phyloP scores from a whole-genome alignment of 1,140 invertebrate species.

The Trichoplusia ni region DNA sequence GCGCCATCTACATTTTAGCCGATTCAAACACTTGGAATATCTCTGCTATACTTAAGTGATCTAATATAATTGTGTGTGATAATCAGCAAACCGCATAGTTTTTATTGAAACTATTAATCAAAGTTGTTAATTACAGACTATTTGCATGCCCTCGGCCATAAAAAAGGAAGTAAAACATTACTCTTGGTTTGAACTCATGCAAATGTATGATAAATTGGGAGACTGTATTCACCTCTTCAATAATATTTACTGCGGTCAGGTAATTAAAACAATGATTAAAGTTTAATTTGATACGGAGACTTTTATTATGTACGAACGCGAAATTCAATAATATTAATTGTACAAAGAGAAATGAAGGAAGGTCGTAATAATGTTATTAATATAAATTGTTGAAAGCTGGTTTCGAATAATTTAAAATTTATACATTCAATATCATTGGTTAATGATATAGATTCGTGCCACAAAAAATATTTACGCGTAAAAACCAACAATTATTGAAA shows the following conservation, averaged over 20 bases:
- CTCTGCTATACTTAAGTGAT: not conserved
- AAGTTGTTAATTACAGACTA: constrained; percentile 45
- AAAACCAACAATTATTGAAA: too few species aligned
- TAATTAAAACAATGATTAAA: constrained; percentile 4
- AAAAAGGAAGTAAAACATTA: constrained; percentile 32
- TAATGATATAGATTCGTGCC: too few species aligned
- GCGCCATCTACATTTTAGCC: too few species aligned
- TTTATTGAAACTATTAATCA: not conserved
- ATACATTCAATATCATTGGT: too few species aligned
- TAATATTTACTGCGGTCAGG: constrained; percentile 63
- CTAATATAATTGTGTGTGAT: not conserved
- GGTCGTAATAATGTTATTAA: not conserved
- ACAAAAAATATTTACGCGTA: too few species aligned
- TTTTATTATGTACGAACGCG: not conserved
- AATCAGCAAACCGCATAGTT: not conserved
- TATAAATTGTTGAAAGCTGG: too few species aligned
- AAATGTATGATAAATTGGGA: constrained; percentile 67
- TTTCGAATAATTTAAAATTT: too few species aligned
- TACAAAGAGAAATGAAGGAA: too few species aligned
- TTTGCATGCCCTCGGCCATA: constrained; percentile 35
- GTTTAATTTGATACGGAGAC: not conserved
- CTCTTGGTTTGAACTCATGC: constrained; percentile 70
- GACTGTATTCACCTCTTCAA: constrained; percentile 62
- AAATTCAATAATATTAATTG: too few species aligned
- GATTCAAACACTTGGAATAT: too few species aligned